These are phyloP conservation scores for Rhopilema esculentum DNA, from an alignment of 30 jellyfish, hydroid and myxozoan genomes.

Conservation along the genomic window DNA sequence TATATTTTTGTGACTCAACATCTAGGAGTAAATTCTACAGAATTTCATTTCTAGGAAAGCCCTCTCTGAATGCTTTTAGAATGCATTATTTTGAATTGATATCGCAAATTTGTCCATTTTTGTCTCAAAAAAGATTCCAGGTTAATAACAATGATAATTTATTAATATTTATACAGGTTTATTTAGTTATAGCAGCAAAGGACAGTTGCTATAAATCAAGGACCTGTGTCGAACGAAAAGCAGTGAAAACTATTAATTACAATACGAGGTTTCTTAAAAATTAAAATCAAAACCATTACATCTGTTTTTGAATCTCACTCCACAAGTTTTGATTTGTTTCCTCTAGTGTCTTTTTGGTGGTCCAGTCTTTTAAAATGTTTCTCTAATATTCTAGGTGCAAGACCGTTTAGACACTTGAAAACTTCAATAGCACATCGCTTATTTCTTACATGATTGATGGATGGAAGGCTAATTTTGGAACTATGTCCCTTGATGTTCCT, in stretches of 20 bases:
- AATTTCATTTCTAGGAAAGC: too few species aligned
- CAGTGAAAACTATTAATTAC: background rate
- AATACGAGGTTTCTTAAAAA: background rate
- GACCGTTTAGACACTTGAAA: constrained; percentile 50
- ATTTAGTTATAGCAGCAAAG: background rate
- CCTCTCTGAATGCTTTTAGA: too few species aligned
- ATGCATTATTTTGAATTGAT: too few species aligned
- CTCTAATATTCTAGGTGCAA: constrained; percentile 52
- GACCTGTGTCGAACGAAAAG: constrained; percentile 5
- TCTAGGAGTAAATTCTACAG: too few species aligned
- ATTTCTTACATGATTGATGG: constrained; percentile 45
- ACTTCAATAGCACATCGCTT: constrained; percentile 63
- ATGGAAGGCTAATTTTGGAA: too few species aligned
- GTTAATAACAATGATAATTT: background rate
- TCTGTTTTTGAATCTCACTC: background rate
- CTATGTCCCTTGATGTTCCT: too few species aligned
- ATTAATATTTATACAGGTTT: background rate
- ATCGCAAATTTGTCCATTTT: too few species aligned
- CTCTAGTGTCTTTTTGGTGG: constrained; percentile 17
- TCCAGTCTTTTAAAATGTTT: constrained; percentile 4
- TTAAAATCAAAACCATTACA: background rate
- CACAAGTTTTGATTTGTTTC: constrained; percentile 16
- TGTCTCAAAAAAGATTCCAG: too few species aligned
- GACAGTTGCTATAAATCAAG: constrained; percentile 1
- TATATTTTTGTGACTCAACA: too few species aligned